phyloP scores from a whole-genome alignment of 2,797 vertebrate genomes.

The Nannoperca obscura region DNA sequence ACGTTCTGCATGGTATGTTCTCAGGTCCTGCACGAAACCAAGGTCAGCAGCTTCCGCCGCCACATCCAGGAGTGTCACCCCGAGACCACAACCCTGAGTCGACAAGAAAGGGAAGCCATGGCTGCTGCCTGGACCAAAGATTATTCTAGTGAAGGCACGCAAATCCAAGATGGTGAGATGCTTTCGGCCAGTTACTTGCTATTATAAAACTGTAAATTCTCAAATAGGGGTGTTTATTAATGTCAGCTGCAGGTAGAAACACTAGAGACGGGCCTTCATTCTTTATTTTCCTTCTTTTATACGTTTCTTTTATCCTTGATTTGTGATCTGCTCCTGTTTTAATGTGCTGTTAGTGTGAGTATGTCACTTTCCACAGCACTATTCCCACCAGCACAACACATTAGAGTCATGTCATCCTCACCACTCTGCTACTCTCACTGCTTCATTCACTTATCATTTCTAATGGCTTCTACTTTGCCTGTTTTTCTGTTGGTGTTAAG shows the following conservation, averaged over 20 bases:
- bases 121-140: constrained; percentile 91
- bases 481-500: not conserved
- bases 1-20: constrained; percentile 93
- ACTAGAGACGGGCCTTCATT: not conserved
- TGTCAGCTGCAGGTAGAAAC: not conserved
- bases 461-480: not conserved
- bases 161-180: constrained; percentile 75
- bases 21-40: constrained; percentile 87
- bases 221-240: not conserved
- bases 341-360: not conserved
- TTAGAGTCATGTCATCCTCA: not conserved
- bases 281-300: not conserved
- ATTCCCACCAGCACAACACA: not conserved
- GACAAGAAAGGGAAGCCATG: constrained; percentile 86
- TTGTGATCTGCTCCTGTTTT: not conserved
- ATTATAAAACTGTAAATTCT: not conserved
- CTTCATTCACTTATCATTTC: not conserved
- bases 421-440: not conserved
- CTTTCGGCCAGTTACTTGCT: not conserved
- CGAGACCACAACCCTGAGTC: constrained; percentile 85
- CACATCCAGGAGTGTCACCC: constrained; percentile 92
- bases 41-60: constrained; percentile 90
- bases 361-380: not conserved
- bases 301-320: not conserved
- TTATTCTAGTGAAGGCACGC: constrained; percentile 63